Base-by-base conservation (phyloP, 2,113 vertebrate species). In the Acinonyx jubatus region DNA sequence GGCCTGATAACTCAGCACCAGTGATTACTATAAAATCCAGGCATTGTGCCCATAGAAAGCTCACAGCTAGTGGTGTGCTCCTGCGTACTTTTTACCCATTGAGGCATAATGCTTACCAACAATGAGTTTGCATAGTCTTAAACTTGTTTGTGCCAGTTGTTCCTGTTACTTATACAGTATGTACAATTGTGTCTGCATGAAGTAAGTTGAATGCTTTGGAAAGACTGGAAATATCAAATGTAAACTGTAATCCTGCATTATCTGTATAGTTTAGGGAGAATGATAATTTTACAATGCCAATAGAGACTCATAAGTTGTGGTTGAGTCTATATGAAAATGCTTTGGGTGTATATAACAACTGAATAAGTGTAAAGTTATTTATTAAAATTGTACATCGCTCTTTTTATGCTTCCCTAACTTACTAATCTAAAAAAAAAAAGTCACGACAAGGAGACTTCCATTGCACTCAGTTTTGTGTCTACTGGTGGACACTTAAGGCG, bases 291-390 rank as follows among this genome's bases (percentile, higher is more conserved):
- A 68, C 31, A 92, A 69, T 48, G n/a, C 19, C 76, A 52, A 18
- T 31, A 69, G 21, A 95, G 15, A 93, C 4, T 50, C 27, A 71
- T 33, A 91, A 27, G 9, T 48, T 48, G 16, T 48, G 27, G 41
- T 18, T 78, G 74, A 76, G 73, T 76, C 73, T 45, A 8, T 29
- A 41, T 0, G 84, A 74, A 87, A 92, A 93, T 76, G n/a, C 41
- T 29, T 91, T 41, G 9, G 52, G 3, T 94, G 13, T 76, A 57
- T 2, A 25, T 71, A 69, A 93, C 27, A 83, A 7, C 23, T 69
- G 19, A 73, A 85, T 81, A 95, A 89, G 79, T 92, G 48, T 52
- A 85, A 97, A 88, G n/a, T 85, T 84, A 83, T 83, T 97, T 57
- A 92, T 55, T 92, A 92, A 68, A 85, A 27, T n/a, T 96, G 23